Conservation (phyloP, 2,113 vertebrate species). For the Cephalopholis sonnerati region DNA sequence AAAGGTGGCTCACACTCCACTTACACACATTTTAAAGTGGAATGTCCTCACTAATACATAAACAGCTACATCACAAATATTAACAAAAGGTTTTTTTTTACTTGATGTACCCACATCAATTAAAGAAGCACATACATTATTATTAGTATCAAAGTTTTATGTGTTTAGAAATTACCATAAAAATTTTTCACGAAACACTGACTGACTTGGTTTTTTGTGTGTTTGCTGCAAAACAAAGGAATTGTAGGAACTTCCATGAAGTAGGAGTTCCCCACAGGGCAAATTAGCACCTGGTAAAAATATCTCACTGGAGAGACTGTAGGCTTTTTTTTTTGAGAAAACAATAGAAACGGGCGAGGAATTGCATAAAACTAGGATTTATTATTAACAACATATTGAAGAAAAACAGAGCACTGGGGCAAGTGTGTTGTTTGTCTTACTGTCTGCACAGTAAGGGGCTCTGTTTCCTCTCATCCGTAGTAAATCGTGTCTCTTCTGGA, state of each 20-base stretch:
- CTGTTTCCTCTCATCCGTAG: constrained; percentile 47
- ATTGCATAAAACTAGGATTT: constrained; percentile 14
- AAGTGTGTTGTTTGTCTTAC: constrained; percentile 39
- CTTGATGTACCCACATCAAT: too few species aligned
- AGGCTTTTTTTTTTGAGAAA: constrained; percentile 19
- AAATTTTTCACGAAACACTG: too few species aligned
- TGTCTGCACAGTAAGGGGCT: neutral
- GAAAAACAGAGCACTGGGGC: neutral
- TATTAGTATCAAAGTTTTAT: too few species aligned
- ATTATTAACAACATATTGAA: constrained; percentile 14
- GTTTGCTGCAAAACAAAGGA: neutral
- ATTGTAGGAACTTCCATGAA: constrained; percentile 13
- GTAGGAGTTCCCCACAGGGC: constrained; percentile 27
- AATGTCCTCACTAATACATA: too few species aligned
- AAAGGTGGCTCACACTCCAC: too few species aligned
- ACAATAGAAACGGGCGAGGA: neutral
- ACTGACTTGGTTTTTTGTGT: neutral
- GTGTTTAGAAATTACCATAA: too few species aligned
- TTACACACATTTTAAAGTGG: too few species aligned
- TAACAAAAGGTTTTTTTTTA: too few species aligned
- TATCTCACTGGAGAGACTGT: constrained; percentile 7
- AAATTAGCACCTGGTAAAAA: constrained; percentile 39
- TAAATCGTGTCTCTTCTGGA: constrained; percentile 54
- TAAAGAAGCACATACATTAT: too few species aligned
- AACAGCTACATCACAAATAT: too few species aligned